Percentiles rank a stretch among this genome's conserved stretches.
phyloP scores from a whole-genome alignment of 2,113 vertebrate genomes.

The Tyrannus savana region DNA sequence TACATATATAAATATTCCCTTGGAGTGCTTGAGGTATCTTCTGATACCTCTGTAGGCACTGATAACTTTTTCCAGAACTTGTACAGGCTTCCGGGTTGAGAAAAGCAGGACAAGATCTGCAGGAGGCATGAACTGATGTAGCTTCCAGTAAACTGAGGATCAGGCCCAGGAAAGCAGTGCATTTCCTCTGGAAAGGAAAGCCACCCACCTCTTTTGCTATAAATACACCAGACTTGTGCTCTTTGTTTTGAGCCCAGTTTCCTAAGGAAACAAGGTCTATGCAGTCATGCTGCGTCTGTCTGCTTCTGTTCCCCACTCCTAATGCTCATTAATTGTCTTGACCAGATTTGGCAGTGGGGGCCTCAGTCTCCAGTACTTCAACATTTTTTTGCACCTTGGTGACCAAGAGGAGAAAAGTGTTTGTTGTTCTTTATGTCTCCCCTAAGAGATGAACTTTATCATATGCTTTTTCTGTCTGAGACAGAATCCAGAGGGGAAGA shows the following conservation, averaged over 20 bases:
- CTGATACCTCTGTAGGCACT: not conserved
- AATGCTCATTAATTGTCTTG: not conserved
- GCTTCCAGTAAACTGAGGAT: not conserved
- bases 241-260: conserved; percentile 62
- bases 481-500: not conserved
- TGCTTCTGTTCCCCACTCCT: conserved; percentile 30
- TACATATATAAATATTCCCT: not conserved
- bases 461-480: not conserved
- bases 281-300: conserved; percentile 42
- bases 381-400: not conserved
- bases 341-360: not conserved
- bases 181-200: conserved; percentile 51
- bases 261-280: conserved; percentile 56
- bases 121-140: not conserved
- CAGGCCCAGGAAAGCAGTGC: not conserved
- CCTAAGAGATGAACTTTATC: not conserved
- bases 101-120: not conserved
- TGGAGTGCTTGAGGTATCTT: not conserved
- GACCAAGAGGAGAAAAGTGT: not conserved
- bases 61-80: not conserved
- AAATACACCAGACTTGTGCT: conserved; percentile 16
- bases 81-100: not conserved
- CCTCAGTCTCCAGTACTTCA: not conserved
- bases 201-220: conserved; percentile 3
- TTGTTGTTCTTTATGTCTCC: conserved; percentile 7